Percentiles rank a stretch among this genome's conserved stretches.
phyloP scores from a whole-genome alignment of 2,797 vertebrate genomes.

The Sebastes itinus region DNA sequence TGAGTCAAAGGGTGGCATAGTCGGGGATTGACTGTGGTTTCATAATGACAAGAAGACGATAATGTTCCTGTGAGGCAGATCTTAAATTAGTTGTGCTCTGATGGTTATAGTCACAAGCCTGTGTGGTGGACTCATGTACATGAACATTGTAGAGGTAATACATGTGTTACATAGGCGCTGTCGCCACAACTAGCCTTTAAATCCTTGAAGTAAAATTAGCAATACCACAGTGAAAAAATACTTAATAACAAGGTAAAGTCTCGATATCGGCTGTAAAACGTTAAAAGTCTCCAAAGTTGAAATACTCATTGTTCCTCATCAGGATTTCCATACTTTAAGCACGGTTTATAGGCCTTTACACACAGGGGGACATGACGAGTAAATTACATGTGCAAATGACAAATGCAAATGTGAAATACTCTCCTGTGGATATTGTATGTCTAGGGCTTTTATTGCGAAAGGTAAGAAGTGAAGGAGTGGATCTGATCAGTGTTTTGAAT shows the following conservation, averaged over 20 bases:
- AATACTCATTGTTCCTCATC: neutral
- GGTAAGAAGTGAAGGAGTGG: no score
- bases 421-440: neutral
- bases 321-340: neutral
- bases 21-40: conserved; percentile 30
- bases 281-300: neutral
- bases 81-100: conserved; percentile 26
- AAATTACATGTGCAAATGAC: no score
- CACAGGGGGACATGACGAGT: no score
- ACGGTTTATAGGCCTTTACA: neutral
- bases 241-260: neutral
- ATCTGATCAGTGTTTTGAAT: no score
- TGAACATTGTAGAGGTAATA: neutral
- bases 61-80: neutral
- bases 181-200: neutral
- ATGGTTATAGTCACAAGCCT: neutral
- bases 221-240: neutral
- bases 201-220: neutral
- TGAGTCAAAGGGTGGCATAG: conserved; percentile 53
- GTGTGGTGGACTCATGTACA: neutral
- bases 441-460: no score
- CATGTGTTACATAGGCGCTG: neutral
- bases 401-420: neutral
- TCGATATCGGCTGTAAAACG: neutral
- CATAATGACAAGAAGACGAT: conserved; percentile 28